Evolutionary conservation across 2,113 vertebrate genomes (phyloP), one percentile per base, ranked within the genome.

Genomic region (Planiliza haematocheilus): DNA sequence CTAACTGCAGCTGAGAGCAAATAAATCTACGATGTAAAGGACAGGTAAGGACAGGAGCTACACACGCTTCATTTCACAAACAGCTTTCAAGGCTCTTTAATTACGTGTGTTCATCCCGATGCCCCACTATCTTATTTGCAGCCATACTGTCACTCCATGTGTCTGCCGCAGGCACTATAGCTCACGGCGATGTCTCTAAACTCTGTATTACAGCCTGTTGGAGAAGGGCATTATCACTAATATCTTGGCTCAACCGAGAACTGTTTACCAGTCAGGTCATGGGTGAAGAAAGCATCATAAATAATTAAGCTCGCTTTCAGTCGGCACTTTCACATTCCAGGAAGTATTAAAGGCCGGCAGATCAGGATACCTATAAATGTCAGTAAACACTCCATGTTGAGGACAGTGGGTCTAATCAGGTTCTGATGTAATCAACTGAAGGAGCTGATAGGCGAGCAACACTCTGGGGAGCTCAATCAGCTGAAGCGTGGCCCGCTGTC

Each of bases 341-440:
- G 82, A 87, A 87, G 72, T 73, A 80, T 76, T 75, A 84, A 84
- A 42, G 57, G 84, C 43, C 68, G 69, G 52, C 70, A 41, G 81
- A 82, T 63, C n/a, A 61, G 34, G 14, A 58, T 20, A 51, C 20
- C 62, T 67, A 70, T 85, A 76, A 88, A 89, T 82, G 83, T 88
- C 83, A 83, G 85, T 76, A 83, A 87, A 82, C 88, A 86, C 74
- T 83, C 62, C 69, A 55, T 53, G 71, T 81, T 60, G 65, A 79
- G 74, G 67, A 69, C 52, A 39, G 83, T 74, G 53, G 70, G 76
- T 85, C 77, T 82, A 83, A 81, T 88, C 77, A 81, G 48, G 64
- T 70, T 85, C 52, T 82, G 80, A 65, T 77, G 83, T 82, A 83
- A 88, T 91, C 78, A 86, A 73, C 68, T 86, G 37, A 61, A 75